phyloP scores from a whole-genome alignment of 2,888 invertebrate species.

The Stenchaetothrips biformis region DNA sequence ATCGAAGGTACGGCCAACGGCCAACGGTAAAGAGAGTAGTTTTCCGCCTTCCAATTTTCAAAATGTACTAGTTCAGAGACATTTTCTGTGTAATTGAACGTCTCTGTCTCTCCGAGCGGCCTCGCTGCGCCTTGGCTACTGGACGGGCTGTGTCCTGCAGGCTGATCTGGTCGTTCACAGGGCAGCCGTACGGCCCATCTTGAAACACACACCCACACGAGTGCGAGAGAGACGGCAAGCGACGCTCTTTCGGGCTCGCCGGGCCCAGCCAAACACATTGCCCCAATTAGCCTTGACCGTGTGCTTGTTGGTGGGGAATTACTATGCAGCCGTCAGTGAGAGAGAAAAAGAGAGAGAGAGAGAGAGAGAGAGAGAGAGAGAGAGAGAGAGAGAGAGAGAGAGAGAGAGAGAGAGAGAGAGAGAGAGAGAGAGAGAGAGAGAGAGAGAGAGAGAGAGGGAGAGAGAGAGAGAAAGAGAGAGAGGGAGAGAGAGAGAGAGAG shows the following conservation, averaged over 20 bases:
- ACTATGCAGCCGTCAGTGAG: conserved; percentile 30
- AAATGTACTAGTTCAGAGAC: too few relatives aligned
- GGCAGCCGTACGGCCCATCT: background rate
- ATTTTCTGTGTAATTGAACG: too few relatives aligned
- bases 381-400: conserved; percentile 35
- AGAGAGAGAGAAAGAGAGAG: conserved; percentile 13
- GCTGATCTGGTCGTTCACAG: background rate
- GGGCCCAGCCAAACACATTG: too few relatives aligned
- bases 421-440: background rate
- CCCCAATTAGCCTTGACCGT: background rate
- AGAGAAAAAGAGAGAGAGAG: conserved; percentile 32
- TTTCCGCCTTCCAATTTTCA: too few relatives aligned
- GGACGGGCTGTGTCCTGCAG: background rate
- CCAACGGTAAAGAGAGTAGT: too few relatives aligned
- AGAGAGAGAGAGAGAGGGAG: background rate
- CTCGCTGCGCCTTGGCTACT: background rate
- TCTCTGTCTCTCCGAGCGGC: too few relatives aligned
- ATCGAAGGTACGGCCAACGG: too few relatives aligned
- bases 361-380: conserved; percentile 33
- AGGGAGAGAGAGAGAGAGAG: background rate
- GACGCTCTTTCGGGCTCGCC: too few relatives aligned
- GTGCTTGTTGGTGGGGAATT: conserved; percentile 13
- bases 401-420: conserved; percentile 28
- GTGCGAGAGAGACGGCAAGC: too few relatives aligned
- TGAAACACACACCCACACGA: background rate